phyloP scores from a whole-genome alignment of 1,140 invertebrate species.

The Leptinotarsa defecta region DNA sequence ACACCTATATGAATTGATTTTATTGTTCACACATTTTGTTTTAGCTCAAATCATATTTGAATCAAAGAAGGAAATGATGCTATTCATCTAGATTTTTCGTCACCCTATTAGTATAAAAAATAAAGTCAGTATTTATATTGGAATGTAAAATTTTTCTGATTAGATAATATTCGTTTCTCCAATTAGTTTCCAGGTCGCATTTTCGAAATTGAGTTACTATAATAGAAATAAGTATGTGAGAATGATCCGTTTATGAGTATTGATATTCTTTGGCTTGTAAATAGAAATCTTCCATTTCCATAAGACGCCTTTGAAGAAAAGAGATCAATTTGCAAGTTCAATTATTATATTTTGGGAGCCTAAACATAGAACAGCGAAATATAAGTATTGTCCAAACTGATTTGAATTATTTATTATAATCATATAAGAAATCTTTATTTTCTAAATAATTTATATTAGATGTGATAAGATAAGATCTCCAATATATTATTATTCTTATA shows the following conservation, averaged over 20 bases:
- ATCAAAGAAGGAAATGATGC: too few species aligned
- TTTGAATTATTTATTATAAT: background rate
- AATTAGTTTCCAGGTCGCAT: background rate
- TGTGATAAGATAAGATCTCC: background rate
- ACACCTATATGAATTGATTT: background rate
- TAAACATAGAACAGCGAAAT: slow-evolving; percentile 20
- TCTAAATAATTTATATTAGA: slow-evolving; percentile 18
- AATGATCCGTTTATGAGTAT: background rate
- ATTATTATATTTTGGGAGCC: slow-evolving; percentile 17
- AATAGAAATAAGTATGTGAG: slow-evolving; percentile 43
- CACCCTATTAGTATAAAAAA: background rate
- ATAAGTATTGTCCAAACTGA: slow-evolving; percentile 16
- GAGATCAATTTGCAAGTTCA: background rate
- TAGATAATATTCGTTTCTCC: background rate
- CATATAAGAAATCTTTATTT: slow-evolving; percentile 4
- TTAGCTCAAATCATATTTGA: too few species aligned
- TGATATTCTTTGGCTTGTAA: slow-evolving; percentile 13
- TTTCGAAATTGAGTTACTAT: slow-evolving; percentile 29
- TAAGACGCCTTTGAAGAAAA: background rate
- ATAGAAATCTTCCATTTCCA: slow-evolving; percentile 12
- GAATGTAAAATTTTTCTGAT: background rate
- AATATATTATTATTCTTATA: background rate
- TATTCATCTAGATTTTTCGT: too few species aligned
- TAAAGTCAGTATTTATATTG: slow-evolving; percentile 1
- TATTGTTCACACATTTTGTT: background rate